Evolutionary conservation across 2,888 invertebrate genomes (phyloP).

Genomic region (Agelastica alni): DNA sequence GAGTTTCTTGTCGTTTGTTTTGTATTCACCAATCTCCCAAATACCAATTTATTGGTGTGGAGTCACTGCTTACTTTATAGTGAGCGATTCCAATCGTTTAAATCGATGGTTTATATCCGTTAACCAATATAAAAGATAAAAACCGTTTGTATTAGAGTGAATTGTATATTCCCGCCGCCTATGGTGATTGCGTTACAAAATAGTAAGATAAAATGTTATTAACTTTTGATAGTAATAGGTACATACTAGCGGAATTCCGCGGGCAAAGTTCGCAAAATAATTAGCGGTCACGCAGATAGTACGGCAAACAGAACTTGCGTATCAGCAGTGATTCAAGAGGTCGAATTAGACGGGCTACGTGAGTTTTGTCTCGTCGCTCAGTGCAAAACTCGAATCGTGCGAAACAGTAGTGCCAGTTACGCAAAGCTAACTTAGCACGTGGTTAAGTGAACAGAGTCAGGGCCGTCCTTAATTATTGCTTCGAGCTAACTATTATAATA

Average conservation of each 20-base stretch:
- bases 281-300: constrained; percentile 15
- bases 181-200: constrained; percentile 3
- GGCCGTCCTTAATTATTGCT: not conserved
- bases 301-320: constrained; percentile 9
- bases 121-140: too few relatives aligned
- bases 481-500: not conserved
- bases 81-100: too few relatives aligned
- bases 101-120: too few relatives aligned
- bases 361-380: constrained; percentile 39
- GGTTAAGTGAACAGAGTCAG: constrained; percentile 17
- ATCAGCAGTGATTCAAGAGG: constrained; percentile 37
- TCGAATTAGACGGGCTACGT: constrained; percentile 44
- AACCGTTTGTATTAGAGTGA: too few relatives aligned
- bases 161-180: not conserved
- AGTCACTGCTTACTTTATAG: too few relatives aligned
- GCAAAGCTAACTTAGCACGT: constrained; percentile 17
- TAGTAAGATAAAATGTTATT: constrained; percentile 15
- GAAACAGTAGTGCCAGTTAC: constrained; percentile 12
- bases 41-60: too few relatives aligned
- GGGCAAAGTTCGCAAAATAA: constrained; percentile 25
- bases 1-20: too few relatives aligned
- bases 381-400: constrained; percentile 10
- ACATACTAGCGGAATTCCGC: constrained; percentile 25
- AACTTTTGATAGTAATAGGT: constrained; percentile 9
- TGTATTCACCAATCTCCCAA: too few relatives aligned